Evolutionary conservation across 2,113 vertebrate species (phyloP).

Genomic region (Nothocercus nigrocapillus): DNA sequence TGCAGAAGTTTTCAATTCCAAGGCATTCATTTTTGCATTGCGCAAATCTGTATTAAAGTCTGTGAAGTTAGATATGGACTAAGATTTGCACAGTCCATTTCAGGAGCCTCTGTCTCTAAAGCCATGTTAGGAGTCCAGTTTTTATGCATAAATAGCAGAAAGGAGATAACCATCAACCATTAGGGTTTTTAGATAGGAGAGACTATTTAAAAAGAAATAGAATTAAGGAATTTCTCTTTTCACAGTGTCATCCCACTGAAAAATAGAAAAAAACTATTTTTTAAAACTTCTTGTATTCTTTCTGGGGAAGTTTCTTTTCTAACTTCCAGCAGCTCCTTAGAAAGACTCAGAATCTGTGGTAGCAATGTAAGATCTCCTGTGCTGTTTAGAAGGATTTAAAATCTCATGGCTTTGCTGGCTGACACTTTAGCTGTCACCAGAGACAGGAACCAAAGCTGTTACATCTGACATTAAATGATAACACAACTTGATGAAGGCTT

Average conservation of each 20-base stretch:
- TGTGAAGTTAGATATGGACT: neutral
- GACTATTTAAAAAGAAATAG: neutral
- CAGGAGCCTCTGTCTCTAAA: neutral
- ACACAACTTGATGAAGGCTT: neutral
- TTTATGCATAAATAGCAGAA: neutral
- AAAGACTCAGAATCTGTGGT: neutral
- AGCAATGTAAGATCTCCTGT: neutral
- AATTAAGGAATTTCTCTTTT: neutral
- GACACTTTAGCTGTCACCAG: neutral
- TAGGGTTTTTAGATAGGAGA: neutral
- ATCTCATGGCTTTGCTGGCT: neutral
- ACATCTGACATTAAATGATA: neutral
- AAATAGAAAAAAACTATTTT: neutral
- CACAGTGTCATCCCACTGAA: neutral
- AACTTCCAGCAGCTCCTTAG: neutral
- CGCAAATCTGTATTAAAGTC: neutral
- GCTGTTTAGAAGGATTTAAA: neutral
- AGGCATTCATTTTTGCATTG: neutral
- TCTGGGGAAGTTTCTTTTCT: neutral
- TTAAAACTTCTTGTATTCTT: neutral
- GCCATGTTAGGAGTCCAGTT: neutral
- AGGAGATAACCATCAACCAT: neutral
- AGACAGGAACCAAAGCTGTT: neutral
- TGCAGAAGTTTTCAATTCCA: neutral
- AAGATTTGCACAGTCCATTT: neutral